Percentiles rank a stretch among this genome's conserved stretches.
phyloP scores from a whole-genome alignment of 2,888 invertebrate genomes.

The Lottia gigantea region DNA sequence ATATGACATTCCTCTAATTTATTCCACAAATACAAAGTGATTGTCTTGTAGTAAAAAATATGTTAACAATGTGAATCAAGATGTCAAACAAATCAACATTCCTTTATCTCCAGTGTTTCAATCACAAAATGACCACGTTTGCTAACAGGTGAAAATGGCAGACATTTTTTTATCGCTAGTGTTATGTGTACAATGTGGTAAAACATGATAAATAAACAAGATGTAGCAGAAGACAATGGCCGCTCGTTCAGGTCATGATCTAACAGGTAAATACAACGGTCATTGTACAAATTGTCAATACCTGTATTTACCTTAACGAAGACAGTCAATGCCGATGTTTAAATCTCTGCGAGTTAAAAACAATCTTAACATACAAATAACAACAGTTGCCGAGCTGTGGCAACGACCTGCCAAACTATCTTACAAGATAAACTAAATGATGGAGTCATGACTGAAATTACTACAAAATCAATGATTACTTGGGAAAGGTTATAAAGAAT shows the following conservation, averaged over 20 bases:
- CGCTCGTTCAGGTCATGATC: not conserved
- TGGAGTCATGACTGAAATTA: too few relatives aligned
- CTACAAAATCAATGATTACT: too few relatives aligned
- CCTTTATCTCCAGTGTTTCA: too few relatives aligned
- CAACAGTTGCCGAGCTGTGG: not conserved
- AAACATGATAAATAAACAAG: not conserved
- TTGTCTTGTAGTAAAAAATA: too few relatives aligned
- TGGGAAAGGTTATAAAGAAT: too few relatives aligned
- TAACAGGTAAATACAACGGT: not conserved
- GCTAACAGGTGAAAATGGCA: not conserved
- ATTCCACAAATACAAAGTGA: too few relatives aligned
- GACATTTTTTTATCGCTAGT: not conserved
- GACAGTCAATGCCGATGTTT: conserved; percentile 4
- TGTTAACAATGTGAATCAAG: too few relatives aligned
- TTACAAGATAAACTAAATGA: too few relatives aligned
- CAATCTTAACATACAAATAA: conserved; percentile 5
- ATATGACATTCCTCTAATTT: too few relatives aligned
- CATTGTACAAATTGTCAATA: conserved; percentile 8
- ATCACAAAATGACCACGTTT: not conserved
- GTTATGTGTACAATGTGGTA: not conserved
- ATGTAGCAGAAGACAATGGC: not conserved
- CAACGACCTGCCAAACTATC: too few relatives aligned
- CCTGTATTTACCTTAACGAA: not conserved
- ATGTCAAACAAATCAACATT: too few relatives aligned
- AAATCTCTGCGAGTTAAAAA: conserved; percentile 3